phyloP scores from a whole-genome alignment of 2,113 vertebrate species.

The Cebidichthys violaceus region DNA sequence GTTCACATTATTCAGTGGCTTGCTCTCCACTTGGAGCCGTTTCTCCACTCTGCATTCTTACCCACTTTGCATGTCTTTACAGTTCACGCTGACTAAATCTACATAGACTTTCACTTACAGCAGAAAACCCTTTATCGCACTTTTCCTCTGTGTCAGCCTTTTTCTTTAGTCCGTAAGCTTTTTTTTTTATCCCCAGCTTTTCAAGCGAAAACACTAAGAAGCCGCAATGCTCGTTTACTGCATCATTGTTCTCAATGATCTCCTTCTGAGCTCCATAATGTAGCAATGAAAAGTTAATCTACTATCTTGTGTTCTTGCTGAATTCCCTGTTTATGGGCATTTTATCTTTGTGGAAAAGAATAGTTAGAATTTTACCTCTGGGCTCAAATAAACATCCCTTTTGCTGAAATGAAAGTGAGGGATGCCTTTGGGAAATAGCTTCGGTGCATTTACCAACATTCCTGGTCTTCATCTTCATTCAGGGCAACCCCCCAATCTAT shows the following conservation, averaged over 20 bases:
- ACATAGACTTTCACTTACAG: constrained; percentile 16
- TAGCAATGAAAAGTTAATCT: constrained; percentile 25
- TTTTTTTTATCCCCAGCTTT: constrained; percentile 5
- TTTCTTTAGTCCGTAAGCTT: constrained; percentile 3
- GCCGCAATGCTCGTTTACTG: constrained; percentile 20
- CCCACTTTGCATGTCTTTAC: constrained; percentile 34
- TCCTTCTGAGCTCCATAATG: constrained; percentile 36
- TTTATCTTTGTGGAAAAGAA: constrained; percentile 12
- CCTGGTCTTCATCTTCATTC: constrained; percentile 15
- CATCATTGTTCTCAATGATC: constrained; percentile 53
- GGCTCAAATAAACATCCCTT: constrained; percentile 4
- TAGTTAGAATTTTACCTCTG: neutral
- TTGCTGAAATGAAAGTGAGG: constrained; percentile 8
- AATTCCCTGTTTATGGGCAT: constrained; percentile 26
- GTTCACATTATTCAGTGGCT: constrained; percentile 28
- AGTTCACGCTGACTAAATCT: constrained; percentile 33
- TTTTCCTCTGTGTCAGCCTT: constrained; percentile 23
- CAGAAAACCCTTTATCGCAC: constrained; percentile 10
- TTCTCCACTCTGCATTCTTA: constrained; percentile 11
- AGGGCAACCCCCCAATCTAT: constrained; percentile 24
- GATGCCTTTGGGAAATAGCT: constrained; percentile 3
- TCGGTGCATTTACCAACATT: neutral
- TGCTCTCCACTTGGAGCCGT: constrained; percentile 1
- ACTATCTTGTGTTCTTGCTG: neutral
- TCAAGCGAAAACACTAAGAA: constrained; percentile 38